Base-by-base conservation (phyloP, 2,888 invertebrate species). In the Stenchaetothrips biformis region DNA sequence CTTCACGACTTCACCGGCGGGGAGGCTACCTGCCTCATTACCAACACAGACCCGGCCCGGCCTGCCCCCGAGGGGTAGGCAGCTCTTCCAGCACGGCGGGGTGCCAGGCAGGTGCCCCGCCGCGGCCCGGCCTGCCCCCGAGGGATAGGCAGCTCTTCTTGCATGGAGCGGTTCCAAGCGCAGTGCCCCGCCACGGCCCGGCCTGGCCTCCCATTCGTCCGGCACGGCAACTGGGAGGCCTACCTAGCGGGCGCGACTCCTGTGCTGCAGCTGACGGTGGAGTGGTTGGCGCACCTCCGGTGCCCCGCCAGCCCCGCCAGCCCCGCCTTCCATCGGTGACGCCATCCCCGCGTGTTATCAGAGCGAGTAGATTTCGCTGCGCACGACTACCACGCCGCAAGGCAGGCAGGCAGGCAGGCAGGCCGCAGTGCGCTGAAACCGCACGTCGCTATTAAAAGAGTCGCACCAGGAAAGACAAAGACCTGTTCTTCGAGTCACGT, bases 381-480 rank as follows among this genome's bases (percentile, higher is more conserved):
- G 37, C 37, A 37, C 37, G 37, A 37, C 4, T 37, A 37, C 37
- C 37, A 37, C 4, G 37, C 37, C 37, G 37, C 37, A 1, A 37
- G 37, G 37, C 37, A 37, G 37, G 37, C 37, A 37, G 37, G 37
- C 37, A 37, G 37, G 4, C 37, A 37, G 37, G 4, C 37, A 37
- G 37, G 4, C 37, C 1, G 37, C 37, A 37, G 37, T 37, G 37
- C 37, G 37, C 37, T 21, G 11, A 74, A 74, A 74, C 67, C 67
- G 67, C 67, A 74, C 11, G 59, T 25, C 25, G 67, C 67, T 74
- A 74, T 74, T 74, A 74, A 74, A 74, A 74, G 67, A 74, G 67
- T 74, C 67, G 21, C 25, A 74, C 67, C 67, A 74, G 67, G 67
- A 74, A 74, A 74, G 67, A 74, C 67, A 74, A 74, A 74, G 67